Conservation (phyloP, 2,113 vertebrate species). For the Cichladusa arquata region DNA sequence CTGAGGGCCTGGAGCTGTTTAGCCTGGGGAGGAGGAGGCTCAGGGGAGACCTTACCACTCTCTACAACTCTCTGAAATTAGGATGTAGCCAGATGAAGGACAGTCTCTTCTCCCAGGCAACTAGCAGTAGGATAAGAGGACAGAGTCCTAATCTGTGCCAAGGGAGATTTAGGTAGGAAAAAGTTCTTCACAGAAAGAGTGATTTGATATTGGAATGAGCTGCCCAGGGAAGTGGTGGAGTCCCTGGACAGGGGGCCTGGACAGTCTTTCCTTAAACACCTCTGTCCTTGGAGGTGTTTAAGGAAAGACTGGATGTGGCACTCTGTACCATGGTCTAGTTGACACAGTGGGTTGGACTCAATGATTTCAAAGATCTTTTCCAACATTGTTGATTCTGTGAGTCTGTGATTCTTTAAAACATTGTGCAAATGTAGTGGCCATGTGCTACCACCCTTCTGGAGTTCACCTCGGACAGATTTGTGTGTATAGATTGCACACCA, state of each 20-base stretch:
- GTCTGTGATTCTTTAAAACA: not conserved
- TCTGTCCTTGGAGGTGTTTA: not conserved
- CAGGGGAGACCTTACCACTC: not conserved
- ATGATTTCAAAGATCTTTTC: not conserved
- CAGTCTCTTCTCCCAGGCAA: not conserved
- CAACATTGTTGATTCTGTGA: not conserved
- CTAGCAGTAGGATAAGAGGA: not conserved
- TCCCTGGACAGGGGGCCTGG: not conserved
- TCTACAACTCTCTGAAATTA: not conserved
- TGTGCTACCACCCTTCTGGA: not conserved
- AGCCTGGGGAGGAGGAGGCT: not conserved
- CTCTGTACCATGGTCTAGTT: not conserved
- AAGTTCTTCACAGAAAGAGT: not conserved
- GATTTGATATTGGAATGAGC: not conserved
- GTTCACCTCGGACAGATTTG: not conserved
- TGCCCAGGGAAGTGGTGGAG: not conserved
- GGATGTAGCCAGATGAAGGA: not conserved
- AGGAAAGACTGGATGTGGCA: not conserved
- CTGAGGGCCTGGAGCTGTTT: not conserved
- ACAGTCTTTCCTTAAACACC: no score
- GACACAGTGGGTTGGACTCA: accelerated
- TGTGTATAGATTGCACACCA: not conserved
- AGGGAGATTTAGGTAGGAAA: not conserved
- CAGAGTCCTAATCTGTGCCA: not conserved
- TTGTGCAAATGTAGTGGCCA: not conserved